Percentiles rank a stretch among this genome's conserved stretches.
phyloP scores from a whole-genome alignment of 2,888 invertebrate genomes.

The Amphipoea lucens region DNA sequence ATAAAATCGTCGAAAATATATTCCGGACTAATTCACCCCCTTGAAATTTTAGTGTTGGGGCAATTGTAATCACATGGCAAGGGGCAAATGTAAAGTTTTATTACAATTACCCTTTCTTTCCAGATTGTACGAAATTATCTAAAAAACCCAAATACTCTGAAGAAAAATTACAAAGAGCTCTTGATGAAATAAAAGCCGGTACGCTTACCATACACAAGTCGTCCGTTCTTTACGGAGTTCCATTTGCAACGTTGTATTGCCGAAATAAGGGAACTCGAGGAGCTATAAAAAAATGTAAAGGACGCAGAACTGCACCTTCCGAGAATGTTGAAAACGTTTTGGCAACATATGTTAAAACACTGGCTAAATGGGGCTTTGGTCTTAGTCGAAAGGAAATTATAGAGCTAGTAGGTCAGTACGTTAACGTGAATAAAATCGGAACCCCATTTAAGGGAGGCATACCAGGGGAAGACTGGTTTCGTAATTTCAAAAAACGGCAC shows the following conservation, averaged over 20 bases:
- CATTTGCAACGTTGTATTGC: conserved; percentile 6
- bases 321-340: not conserved
- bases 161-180: too few species aligned
- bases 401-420: not conserved
- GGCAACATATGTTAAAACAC: not conserved
- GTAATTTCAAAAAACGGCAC: not conserved
- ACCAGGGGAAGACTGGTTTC: not conserved
- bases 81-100: too few species aligned
- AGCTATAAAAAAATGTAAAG: conserved; percentile 5
- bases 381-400: conserved; percentile 5
- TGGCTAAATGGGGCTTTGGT: conserved; percentile 6
- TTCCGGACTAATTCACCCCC: too few species aligned
- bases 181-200: not conserved
- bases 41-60: too few species aligned
- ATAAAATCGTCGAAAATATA: too few species aligned
- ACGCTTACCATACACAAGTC: not conserved
- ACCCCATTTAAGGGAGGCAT: not conserved
- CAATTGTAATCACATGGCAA: too few species aligned
- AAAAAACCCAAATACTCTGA: too few species aligned
- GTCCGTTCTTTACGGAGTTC: not conserved
- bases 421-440: not conserved
- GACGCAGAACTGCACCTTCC: not conserved
- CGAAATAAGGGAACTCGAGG: conserved; percentile 4
- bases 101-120: too few species aligned
- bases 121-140: too few species aligned